A percentile compares a stretch with the other conserved stretches of the same genome.
Conservation (phyloP, 2,113 vertebrate species). For the Phoenicopterus ruber region DNA sequence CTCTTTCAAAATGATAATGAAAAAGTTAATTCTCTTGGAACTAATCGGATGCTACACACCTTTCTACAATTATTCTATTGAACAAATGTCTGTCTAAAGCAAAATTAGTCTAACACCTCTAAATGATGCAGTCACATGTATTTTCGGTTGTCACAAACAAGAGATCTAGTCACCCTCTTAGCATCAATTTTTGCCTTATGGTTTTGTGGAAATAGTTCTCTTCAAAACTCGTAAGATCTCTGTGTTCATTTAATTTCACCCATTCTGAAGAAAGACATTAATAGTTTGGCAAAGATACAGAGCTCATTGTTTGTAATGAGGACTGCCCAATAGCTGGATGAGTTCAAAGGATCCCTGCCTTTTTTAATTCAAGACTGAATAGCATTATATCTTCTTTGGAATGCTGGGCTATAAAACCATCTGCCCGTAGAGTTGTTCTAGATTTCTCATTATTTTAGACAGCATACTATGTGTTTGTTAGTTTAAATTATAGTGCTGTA, state of each 20-base stretch:
- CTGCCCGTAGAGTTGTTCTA: background rate
- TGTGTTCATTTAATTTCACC: conserved; percentile 6
- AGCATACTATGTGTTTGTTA: background rate
- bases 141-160: conserved; percentile 6
- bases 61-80: background rate
- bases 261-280: background rate
- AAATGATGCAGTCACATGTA: background rate
- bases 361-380: conserved; percentile 10
- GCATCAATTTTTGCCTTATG: background rate
- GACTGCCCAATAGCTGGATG: background rate
- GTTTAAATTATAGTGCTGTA: background rate
- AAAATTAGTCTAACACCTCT: conserved; percentile 32
- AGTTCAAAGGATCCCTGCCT: conserved; percentile 16
- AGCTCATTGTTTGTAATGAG: background rate
- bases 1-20: conserved; percentile 5
- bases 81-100: conserved; percentile 13
- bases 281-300: background rate
- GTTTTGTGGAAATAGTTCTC: background rate
- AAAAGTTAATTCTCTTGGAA: conserved; percentile 43
- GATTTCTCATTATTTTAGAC: conserved; percentile 6
- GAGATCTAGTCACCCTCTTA: background rate
- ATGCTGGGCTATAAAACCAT: background rate
- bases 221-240: background rate
- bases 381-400: background rate
- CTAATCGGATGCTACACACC: background rate